Evolutionary conservation across 2,797 vertebrate species (phyloP).

Genomic region (Sebastes kiyomatsui): DNA sequence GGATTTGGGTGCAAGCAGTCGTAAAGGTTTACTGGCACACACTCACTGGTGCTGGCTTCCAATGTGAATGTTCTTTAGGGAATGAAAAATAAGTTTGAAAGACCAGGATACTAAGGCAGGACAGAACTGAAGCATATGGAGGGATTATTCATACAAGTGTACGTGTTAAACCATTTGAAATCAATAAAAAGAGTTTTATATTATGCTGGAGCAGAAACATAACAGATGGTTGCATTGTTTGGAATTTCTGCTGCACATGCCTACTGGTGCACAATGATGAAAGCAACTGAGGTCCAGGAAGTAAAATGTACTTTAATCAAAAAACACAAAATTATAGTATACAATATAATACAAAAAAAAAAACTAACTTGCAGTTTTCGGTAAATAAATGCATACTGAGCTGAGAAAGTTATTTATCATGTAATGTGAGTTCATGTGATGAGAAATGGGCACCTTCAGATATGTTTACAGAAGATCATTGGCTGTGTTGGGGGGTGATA

Average conservation of each 20-base stretch:
- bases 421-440: neutral
- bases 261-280: neutral
- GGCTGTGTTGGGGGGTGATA: neutral
- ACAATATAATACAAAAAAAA: neutral
- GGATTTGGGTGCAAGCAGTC: conserved; percentile 4
- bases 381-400: neutral
- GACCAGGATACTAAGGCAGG: neutral
- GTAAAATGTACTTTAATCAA: neutral
- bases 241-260: too few relatives aligned
- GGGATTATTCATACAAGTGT: neutral
- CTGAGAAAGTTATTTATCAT: neutral
- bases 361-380: neutral
- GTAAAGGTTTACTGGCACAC: conserved; percentile 3
- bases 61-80: neutral
- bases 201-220: neutral
- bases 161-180: neutral
- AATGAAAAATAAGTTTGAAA: neutral
- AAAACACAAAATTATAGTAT: neutral
- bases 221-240: too few relatives aligned
- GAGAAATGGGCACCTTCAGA: neutral
- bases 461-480: too few relatives aligned
- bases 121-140: neutral
- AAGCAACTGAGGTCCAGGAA: neutral
- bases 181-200: neutral
- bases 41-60: neutral